Evolutionary conservation across 2,113 vertebrate species (phyloP).

Genomic region (Tyto alba): DNA sequence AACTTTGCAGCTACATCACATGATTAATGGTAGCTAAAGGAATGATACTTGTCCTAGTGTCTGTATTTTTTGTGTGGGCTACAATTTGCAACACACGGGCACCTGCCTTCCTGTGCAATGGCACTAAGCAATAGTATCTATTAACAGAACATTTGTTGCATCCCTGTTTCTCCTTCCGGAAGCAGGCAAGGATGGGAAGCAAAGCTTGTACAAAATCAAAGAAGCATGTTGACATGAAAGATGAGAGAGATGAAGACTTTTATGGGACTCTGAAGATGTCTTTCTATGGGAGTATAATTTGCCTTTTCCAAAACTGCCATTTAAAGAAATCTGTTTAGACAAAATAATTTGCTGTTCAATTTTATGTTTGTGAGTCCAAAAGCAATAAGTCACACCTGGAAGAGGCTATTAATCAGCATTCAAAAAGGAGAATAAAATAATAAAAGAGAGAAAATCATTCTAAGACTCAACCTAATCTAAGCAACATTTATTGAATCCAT

Average conservation of each 20-base stretch:
- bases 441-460: background rate
- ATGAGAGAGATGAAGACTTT: background rate
- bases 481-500: background rate
- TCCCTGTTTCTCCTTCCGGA: background rate
- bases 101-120: background rate
- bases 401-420: background rate
- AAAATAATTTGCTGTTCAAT: background rate
- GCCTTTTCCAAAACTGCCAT: background rate
- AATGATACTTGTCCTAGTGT: background rate
- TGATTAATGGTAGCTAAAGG: background rate
- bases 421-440: background rate
- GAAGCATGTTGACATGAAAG: background rate
- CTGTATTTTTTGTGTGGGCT: background rate
- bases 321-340: background rate
- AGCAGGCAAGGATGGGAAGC: background rate
- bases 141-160: background rate
- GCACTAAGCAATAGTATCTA: background rate
- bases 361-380: background rate
- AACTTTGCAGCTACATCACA: background rate
- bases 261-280: background rate
- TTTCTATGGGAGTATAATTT: background rate
- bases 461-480: background rate
- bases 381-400: background rate
- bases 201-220: background rate
- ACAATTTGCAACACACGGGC: background rate